Base-by-base conservation (phyloP, 2,797 vertebrate species). In the Malurus splendens region DNA sequence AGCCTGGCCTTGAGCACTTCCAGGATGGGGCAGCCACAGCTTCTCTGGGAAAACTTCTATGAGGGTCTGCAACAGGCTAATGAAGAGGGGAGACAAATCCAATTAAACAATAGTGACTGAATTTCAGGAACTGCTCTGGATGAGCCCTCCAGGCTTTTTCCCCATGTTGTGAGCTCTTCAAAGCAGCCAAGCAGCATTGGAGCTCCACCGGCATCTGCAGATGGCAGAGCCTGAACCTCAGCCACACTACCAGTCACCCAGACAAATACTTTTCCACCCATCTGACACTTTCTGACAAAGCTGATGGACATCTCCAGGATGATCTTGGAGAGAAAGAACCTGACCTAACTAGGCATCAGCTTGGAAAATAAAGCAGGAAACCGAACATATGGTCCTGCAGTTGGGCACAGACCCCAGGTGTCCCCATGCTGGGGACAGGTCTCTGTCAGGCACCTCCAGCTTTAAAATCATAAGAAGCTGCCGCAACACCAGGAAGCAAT, bases 371-470 rank as follows among this genome's bases (percentile, higher is more conserved):
- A 56, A 82, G 39, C 50, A 50, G 82, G 48, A 72, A 75, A 47
- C 8, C 0, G 0, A 83, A 47, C 13, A 1, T 8, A 10, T 1
- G 1, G 24, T 25, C 30, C 45, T 27, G 48, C 38, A 59, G 74
- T 45, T 32, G 36, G 57, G 33, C 74, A 83, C 56, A 36, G 44
- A 13, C 6, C 74, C 3, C 18, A 3, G 36, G 12, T 1, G 2
- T 27, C 62, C 52, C 59, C 54, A 7, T 1, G 1, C n/a, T 18
- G 42, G 54, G 25, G 61, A 78, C 42, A 50, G 44, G 30, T 28
- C 44, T 56, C 47, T 75, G 50, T 38, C 59, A 28, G 33, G 24
- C 60, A 38, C 33, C 57, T 68, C 10, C 68, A 50, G 71, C 33
- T 36, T 47, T 0, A 6, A 33, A 54, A 27, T 2, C 68, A n/a